These are phyloP conservation scores for Eumacrocentrus americanus DNA, from an alignment of 2,888 invertebrate genomes.

Conservation along the genomic window DNA sequence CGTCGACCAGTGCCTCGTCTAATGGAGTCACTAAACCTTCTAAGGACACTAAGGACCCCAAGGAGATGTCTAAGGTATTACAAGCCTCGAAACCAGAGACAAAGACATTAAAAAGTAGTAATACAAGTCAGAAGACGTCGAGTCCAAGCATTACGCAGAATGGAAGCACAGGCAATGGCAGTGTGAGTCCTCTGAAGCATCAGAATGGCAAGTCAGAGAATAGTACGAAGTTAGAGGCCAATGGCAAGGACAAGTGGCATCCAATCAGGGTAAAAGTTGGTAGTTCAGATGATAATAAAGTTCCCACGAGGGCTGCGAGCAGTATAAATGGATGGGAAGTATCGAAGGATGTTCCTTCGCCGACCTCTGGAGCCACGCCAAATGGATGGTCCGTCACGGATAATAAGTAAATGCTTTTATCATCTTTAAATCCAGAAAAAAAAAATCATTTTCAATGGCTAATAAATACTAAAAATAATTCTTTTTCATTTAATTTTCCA, in stretches of 20 bases:
- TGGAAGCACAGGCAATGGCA: constrained; percentile 29
- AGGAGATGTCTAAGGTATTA: neutral
- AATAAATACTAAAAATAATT: too few relatives aligned
- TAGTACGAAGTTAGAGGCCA: constrained; percentile 39
- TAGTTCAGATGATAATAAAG: constrained; percentile 46
- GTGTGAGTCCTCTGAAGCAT: constrained; percentile 20
- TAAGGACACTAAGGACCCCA: neutral
- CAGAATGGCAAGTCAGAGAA: constrained; percentile 15
- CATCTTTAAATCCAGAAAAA: too few relatives aligned
- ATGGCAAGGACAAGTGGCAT: constrained; percentile 52
- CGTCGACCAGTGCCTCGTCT: constrained; percentile 21
- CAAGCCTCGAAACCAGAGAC: constrained; percentile 1
- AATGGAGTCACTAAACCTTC: constrained; percentile 34
- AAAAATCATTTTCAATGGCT: too few relatives aligned
- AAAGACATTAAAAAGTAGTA: constrained; percentile 6
- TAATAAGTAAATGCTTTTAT: constrained; percentile 46
- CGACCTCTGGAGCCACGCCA: constrained; percentile 46
- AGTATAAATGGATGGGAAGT: constrained; percentile 55
- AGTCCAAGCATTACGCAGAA: constrained; percentile 6
- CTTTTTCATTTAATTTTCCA: constrained; percentile 16
- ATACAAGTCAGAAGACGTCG: constrained; percentile 15
- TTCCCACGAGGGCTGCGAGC: constrained; percentile 48
- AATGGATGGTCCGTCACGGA: constrained; percentile 59
- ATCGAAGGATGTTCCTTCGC: constrained; percentile 50
- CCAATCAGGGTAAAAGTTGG: constrained; percentile 43